Percentiles rank a stretch among this genome's conserved stretches.
These are phyloP conservation scores for Urocolius indicus DNA, from an alignment of 2,113 vertebrate genomes.

Conservation along the genomic window DNA sequence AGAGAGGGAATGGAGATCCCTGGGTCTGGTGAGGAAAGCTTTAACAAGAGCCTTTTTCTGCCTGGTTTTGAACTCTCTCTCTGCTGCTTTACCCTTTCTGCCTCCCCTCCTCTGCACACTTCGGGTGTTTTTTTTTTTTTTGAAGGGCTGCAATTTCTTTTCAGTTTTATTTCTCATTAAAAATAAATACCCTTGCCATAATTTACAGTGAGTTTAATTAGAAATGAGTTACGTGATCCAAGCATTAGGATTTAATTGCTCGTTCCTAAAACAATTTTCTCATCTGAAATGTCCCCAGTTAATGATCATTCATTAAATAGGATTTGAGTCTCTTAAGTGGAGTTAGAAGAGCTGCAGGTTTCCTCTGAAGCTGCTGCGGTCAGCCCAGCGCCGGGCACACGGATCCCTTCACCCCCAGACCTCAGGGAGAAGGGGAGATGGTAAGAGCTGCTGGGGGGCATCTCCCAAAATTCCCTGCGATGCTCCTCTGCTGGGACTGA, in stretches of 20 bases:
- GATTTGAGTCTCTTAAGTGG: conserved; percentile 28
- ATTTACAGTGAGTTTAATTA: conserved; percentile 76
- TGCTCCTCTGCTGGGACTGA: not conserved
- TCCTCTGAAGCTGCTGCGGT: not conserved
- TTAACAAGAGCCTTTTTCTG: not conserved
- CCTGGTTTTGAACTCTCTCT: not conserved
- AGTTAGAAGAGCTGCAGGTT: not conserved
- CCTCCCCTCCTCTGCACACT: not conserved
- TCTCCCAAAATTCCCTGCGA: fast-evolving
- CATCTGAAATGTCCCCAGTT: conserved; percentile 69
- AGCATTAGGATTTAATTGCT: conserved; percentile 73
- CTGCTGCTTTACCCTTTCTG: not conserved
- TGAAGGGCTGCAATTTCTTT: conserved; percentile 52
- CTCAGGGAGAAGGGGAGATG: not conserved
- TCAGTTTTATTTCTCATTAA: conserved; percentile 72
- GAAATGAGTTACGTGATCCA: conserved; percentile 70
- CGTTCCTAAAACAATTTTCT: conserved; percentile 74
- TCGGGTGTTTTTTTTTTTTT: conserved; percentile 47
- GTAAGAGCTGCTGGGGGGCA: fast-evolving
- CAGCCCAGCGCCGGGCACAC: not conserved
- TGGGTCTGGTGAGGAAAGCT: not conserved
- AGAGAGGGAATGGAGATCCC: not conserved
- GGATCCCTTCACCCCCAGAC: fast-evolving
- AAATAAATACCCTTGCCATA: conserved; percentile 71
- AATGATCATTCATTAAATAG: conserved; percentile 74